Evolutionary conservation across 2,113 vertebrate species (phyloP), one percentile per base, ranked within the genome.

Genomic region (Marcusenius ussheri): DNA sequence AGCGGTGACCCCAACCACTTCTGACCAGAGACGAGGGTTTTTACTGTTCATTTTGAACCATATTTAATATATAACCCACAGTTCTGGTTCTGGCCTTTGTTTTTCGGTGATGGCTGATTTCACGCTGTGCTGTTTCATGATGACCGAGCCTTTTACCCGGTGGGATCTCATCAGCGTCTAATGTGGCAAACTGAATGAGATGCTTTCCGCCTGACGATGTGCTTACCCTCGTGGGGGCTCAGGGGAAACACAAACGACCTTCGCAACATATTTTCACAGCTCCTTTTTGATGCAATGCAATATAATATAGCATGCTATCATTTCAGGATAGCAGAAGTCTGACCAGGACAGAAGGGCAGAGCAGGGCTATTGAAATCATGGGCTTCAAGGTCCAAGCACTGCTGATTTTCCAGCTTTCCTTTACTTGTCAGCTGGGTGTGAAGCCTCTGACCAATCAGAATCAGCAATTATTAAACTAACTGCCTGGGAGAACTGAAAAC

Each of bases 21-120:
- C 88, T 50, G 62, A 66, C 88, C n/a, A 3, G 62, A 74, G 45
- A 46, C 8, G 45, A 11, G 46, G 45, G 3, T 2, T 47, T 84
- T 46, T 89, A 10, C 8, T 66, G 31, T 39, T 53, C 39, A 47
- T 84, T n/a, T n/a, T 53, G 27, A 47, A 53, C 83, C 39, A 62
- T 47, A 45, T 46, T 49, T 89, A 51, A 83, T 53, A 27, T 83
- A 42, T 21, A 53, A 39, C 17, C 74, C 19, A 0, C 19, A 89
- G 49, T 89, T 89, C 21, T 74, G 24, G 47, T 53, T 83, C 74
- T 89, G 70, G 77, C 88, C 50, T 89, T 89, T 77, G 88, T 89
- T 53, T 83, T 24, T 49, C 35, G 47, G 74, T 50, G 77, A 89
- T 89, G 50, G 77, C 62, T 77, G 66, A 74, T 89, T 89, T 83